Evolutionary conservation across 2,113 vertebrate species (phyloP).

Genomic region (Cottus gobio): DNA sequence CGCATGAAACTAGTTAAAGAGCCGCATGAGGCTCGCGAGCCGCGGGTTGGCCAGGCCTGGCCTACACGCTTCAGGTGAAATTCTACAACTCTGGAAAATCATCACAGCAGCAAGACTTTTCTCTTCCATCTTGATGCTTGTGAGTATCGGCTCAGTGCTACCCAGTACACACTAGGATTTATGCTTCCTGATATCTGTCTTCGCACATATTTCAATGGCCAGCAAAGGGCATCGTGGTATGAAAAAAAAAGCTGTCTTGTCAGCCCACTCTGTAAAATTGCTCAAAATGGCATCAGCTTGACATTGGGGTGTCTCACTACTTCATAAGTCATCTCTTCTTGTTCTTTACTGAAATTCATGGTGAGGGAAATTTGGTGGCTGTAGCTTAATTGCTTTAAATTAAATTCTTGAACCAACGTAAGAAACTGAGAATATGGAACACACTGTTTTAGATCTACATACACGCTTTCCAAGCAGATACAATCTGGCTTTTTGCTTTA

Average conservation of each 20-base stretch:
- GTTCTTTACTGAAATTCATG: not conserved
- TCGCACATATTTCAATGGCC: not conserved
- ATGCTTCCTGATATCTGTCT: not conserved
- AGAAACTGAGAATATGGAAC: not conserved
- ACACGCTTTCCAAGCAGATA: not conserved
- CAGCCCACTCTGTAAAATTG: not conserved
- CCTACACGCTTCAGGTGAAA: not conserved
- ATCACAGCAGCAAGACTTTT: not conserved
- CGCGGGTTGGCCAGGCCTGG: too few relatives aligned
- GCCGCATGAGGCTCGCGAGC: too few relatives aligned
- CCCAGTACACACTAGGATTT: not conserved
- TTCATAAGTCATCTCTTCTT: not conserved
- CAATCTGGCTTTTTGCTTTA: not conserved
- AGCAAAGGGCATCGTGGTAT: constrained; percentile 3
- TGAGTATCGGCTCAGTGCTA: not conserved
- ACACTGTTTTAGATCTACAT: not conserved
- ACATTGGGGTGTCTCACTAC: not conserved
- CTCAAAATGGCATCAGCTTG: not conserved
- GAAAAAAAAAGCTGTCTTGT: not conserved
- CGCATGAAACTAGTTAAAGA: too few relatives aligned
- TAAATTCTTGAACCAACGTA: not conserved
- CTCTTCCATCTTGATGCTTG: not conserved
- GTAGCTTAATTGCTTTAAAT: not conserved
- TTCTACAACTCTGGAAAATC: not conserved
- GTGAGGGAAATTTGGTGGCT: not conserved